Base-by-base conservation (phyloP, 1,140 invertebrate species). In the Scylla paramamosain region DNA sequence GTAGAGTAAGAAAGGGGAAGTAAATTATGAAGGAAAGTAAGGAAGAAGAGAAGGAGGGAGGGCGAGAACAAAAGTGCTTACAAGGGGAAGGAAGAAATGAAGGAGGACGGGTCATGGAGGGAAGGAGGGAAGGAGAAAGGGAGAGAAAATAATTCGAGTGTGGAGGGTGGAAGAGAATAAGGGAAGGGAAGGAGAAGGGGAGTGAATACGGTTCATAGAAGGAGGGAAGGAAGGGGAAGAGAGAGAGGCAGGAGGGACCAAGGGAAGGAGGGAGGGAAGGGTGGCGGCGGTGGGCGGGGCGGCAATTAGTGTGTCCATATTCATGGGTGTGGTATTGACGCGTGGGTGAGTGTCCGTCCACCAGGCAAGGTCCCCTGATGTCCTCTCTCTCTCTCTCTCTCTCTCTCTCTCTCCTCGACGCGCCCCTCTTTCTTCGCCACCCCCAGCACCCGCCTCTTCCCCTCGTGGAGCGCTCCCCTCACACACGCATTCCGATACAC, bases 311-410 rank as follows among this genome's bases (percentile, higher is more conserved):
- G 8, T 39, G 10, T 45, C 25, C 20, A 92, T 92, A 83, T 92
- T 92, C 91, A 83, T 92, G 91, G 91, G 91, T 67, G 91, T 92
- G 59, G 91, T 92, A 92, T 92, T 92, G 91, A 92, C 91, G 48
- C 91, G 91, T 77, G 91, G 91, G 52, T 92, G 59, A 48, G n/a
- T 48, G 39, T 48, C 90, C 31, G 46, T 91, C 7, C 39, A 29
- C 20, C 46, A 20, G 46, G n/a, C 90, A 29, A 20, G 25, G 29
- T 32, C 52, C 28, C 52, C 29, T 0, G 2, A 48, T 82, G n/a
- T 67, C 29, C 87, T 45, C 87, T 89, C 39, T 89, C 39, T 45
- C 39, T 89, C 87, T 31, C 87, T 89, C 87, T 31, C 39, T 31
- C 87, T 45, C 29, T 25, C 87, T 12, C 28, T 39, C 87, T 45